Base-by-base conservation (phyloP, 92 coral and sea anemone genomes). In the Parazoanthus swiftii region DNA sequence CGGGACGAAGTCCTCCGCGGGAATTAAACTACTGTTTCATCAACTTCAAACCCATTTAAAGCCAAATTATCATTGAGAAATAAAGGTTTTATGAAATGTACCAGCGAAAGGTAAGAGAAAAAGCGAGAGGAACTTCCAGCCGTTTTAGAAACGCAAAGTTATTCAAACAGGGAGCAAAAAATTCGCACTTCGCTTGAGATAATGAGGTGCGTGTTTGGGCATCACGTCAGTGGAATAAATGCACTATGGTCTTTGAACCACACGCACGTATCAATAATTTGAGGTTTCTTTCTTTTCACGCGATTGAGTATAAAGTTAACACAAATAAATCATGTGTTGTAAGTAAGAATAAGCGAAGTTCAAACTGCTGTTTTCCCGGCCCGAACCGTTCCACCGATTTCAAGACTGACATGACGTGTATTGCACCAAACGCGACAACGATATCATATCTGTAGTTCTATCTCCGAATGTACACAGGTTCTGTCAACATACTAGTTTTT, bases 341-440 rank as follows among this genome's bases (percentile, higher is more conserved):
- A 71, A 68, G n/a, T 5, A 71, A 2, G 77, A 43, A 68, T 21
- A 83, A 68, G 13, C 37, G 5, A 26, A 83, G 23, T 43, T 83
- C n/a, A 67, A 68, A 43, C 59, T 81, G 43, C 36, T 43, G 56
- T 50, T 65, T 37, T 82, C 33, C 43, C 37, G 37, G 42, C 9
- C 36, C 25, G 59, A 39, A 80, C 38, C 20, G 9, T 13, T 26
- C 58, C 25, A 20, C 15, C 8, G 11, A 48, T 63, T 23, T 63
- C 15, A 63, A 63, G 15, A 56, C 33, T 56, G 46, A 46, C 8
- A 18, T 58, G 51, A 15, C 15, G 58, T 23, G 79, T 16, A 23
- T n/a, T 70, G 86, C 25, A 43, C 77, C 44, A 37, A 84, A 71
- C 71, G 87, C 85, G 43, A 71, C 42, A 43, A 43, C 20, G 68